A percentile compares a stretch with the other conserved stretches of the same genome.
These are phyloP conservation scores for Antheraea assamensis DNA, from an alignment of 2,888 invertebrate species.

Conservation along the genomic window DNA sequence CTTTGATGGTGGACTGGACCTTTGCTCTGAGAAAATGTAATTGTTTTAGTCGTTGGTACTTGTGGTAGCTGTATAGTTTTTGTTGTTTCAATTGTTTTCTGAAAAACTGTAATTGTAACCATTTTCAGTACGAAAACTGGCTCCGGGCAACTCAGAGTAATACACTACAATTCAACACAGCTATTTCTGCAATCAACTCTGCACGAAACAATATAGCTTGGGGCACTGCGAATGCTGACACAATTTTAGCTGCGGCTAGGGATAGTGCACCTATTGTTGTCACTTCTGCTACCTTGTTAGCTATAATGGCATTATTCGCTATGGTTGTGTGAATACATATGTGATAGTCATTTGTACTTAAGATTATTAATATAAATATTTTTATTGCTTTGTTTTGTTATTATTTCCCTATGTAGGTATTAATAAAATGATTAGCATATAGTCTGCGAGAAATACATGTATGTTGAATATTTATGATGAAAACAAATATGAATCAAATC, in stretches of 20 bases:
- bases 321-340: constrained; percentile 18
- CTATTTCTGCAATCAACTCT: constrained; percentile 54
- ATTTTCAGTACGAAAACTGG: constrained; percentile 65
- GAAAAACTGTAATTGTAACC: not conserved
- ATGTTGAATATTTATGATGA: not conserved
- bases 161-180: constrained; percentile 50
- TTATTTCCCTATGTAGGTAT: not conserved
- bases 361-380: constrained; percentile 6
- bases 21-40: too few relatives aligned
- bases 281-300: constrained; percentile 45
- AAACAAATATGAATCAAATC: too few relatives aligned
- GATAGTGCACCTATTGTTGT: constrained; percentile 45
- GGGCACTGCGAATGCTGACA: constrained; percentile 62
- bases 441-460: not conserved
- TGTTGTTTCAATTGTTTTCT: not conserved
- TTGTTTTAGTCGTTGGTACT: not conserved
- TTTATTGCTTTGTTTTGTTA: not conserved
- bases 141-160: constrained; percentile 50
- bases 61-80: not conserved
- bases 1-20: too few relatives aligned
- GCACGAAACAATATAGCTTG: constrained; percentile 64
- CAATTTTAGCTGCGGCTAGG: constrained; percentile 52
- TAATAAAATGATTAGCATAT: not conserved
- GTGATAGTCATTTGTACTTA: not conserved
- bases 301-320: constrained; percentile 36